Conservation (phyloP, 2,888 invertebrate species). For the Microchrysa polita region DNA sequence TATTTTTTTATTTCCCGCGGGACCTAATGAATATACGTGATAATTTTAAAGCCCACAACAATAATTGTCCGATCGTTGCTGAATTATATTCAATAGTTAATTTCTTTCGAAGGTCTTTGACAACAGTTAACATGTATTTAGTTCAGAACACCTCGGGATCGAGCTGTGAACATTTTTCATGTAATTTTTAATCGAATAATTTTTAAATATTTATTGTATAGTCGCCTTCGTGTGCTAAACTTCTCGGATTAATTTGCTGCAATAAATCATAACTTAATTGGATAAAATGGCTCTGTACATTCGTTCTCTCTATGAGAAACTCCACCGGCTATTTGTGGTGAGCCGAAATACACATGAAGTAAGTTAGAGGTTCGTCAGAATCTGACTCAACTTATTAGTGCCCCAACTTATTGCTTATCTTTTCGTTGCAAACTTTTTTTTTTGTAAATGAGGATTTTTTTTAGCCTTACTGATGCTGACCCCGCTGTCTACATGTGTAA, state of each 20-base stretch:
- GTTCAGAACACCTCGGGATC: neutral
- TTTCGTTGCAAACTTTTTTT: too few relatives aligned
- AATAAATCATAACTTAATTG: constrained; percentile 23
- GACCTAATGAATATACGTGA: too few relatives aligned
- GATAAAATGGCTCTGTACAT: neutral
- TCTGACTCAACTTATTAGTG: too few relatives aligned
- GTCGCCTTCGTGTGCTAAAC: neutral
- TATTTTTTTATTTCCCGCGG: too few relatives aligned
- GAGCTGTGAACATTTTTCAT: neutral
- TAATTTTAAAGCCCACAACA: neutral
- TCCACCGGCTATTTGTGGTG: neutral
- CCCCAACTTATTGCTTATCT: too few relatives aligned
- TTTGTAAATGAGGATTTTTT: too few relatives aligned
- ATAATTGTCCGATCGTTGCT: neutral
- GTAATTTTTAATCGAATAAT: neutral
- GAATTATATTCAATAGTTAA: neutral
- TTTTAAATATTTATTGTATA: too few relatives aligned
- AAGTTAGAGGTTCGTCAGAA: too few relatives aligned
- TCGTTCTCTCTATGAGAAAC: neutral
- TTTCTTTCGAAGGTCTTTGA: neutral
- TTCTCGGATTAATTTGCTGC: constrained; percentile 15
- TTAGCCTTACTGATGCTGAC: neutral
- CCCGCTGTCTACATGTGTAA: constrained; percentile 21
- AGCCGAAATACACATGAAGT: too few relatives aligned
- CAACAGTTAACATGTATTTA: neutral